Conservation (phyloP, 2,113 vertebrate genomes). For the Plecotus auritus region DNA sequence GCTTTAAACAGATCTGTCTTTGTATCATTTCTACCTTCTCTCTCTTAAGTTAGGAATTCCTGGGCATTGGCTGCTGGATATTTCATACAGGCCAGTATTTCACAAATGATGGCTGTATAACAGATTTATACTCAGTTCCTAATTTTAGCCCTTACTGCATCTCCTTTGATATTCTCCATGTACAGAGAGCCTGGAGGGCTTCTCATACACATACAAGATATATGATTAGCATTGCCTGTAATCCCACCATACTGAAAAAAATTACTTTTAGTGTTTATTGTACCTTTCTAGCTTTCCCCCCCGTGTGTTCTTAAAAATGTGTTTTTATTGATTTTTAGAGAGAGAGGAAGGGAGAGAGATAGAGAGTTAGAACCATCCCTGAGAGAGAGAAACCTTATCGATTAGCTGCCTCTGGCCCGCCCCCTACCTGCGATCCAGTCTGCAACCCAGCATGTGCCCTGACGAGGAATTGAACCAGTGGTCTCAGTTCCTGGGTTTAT, state of each 20-base stretch:
- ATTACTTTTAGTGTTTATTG: not conserved
- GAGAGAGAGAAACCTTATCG: too few species aligned
- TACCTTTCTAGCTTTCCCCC: not conserved
- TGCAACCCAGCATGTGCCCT: too few species aligned
- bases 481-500: too few species aligned
- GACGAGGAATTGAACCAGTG: too few species aligned
- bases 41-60: not conserved
- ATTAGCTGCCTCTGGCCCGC: too few species aligned
- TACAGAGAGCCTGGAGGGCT: not conserved
- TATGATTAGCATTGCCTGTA: not conserved
- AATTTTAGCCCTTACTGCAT: not conserved
- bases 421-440: too few species aligned
- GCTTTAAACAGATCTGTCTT: not conserved
- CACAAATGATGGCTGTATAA: not conserved
- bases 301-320: too few species aligned
- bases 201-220: not conserved
- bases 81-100: not conserved
- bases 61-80: not conserved
- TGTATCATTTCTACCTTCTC: not conserved
- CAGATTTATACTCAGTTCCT: not conserved
- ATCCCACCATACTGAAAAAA: not conserved
- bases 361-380: too few species aligned
- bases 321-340: too few species aligned
- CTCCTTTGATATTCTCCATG: not conserved
- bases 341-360: too few species aligned